Base-by-base conservation (phyloP, 2,888 invertebrate species). In the Pammene aurita region DNA sequence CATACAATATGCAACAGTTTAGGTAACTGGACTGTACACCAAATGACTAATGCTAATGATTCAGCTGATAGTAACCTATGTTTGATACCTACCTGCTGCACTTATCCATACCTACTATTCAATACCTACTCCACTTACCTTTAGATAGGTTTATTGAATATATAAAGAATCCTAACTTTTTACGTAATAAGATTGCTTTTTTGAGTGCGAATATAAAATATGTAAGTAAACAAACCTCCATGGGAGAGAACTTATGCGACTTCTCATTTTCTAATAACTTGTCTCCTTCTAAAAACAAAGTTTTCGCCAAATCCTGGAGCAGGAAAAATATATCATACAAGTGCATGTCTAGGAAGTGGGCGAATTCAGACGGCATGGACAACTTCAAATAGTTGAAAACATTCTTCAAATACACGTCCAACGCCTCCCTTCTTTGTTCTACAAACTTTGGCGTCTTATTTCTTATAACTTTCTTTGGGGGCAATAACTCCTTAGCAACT, bases 391-490 rank as follows among this genome's bases (percentile, higher is more conserved):
- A 96, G 72, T 94, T 94, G 58, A 98, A 94, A 11, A 97, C 93
- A 74, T 95, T 95, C 78, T 94, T 95, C 58, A 98, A 91, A 87
- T 99, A 99, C 60, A 94, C 93, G 84, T 97, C 96, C 50, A 99
- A 90, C 14, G 95, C 97, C 73, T 94, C 93, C 70, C 96, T 94
- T 65, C 98, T 94, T 78, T 96, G 96, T 80, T 97, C 96, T 1
- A 99, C 94, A 83, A 99, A 99, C 67, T 95, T 93, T 0, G 97
- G 96, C 73, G 96, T 96, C 86, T 96, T 97, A 82, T 98, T 98
- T 0, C 98, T 96, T 77, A 98, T 96, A 5, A 97, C 94, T 90
- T 98, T 98, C 87, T 99, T 99, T 0, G 98, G 98, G 11, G 99
- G 99, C 14, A 99, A 89, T 70, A 97, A 93, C 78, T 97, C 97